Evolutionary conservation across 2,888 invertebrate genomes (phyloP).

Genomic region (Eilema depressum): DNA sequence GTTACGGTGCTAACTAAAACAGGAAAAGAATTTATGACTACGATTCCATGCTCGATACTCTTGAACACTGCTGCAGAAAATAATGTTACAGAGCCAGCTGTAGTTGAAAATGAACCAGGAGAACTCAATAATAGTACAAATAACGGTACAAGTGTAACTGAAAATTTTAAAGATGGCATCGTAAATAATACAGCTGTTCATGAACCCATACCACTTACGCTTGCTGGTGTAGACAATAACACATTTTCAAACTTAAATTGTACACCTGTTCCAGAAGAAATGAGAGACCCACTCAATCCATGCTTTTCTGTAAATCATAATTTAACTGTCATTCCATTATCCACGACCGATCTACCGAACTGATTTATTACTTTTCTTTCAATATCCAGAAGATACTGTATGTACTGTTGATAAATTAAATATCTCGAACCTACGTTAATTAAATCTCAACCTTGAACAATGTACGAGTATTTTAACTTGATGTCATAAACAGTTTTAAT

Average conservation of each 20-base stretch:
- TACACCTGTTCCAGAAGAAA: constrained; percentile 64
- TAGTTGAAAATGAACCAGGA: constrained; percentile 50
- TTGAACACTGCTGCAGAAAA: constrained; percentile 81
- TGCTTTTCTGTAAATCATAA: constrained; percentile 74
- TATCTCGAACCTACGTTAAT: too few relatives aligned
- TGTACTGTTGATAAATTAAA: too few relatives aligned
- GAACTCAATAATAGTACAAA: constrained; percentile 35
- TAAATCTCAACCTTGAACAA: too few relatives aligned
- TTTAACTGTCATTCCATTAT: constrained; percentile 76
- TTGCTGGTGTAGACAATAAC: constrained; percentile 53
- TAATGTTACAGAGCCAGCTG: constrained; percentile 79
- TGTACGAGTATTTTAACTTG: too few relatives aligned
- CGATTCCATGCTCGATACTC: constrained; percentile 81
- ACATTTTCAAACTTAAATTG: constrained; percentile 60
- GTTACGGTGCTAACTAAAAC: constrained; percentile 78
- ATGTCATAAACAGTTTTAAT: background rate
- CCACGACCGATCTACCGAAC: constrained; percentile 46
- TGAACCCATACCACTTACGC: constrained; percentile 61
- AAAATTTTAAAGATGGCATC: constrained; percentile 15
- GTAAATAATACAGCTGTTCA: constrained; percentile 44
- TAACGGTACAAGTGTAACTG: constrained; percentile 31
- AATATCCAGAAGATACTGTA: background rate
- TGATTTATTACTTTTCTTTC: constrained; percentile 6
- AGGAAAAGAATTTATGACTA: constrained; percentile 79
- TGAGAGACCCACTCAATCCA: constrained; percentile 79